Evolutionary conservation across 2,797 vertebrate species (phyloP).

Genomic region (Takifugu ocellatus): DNA sequence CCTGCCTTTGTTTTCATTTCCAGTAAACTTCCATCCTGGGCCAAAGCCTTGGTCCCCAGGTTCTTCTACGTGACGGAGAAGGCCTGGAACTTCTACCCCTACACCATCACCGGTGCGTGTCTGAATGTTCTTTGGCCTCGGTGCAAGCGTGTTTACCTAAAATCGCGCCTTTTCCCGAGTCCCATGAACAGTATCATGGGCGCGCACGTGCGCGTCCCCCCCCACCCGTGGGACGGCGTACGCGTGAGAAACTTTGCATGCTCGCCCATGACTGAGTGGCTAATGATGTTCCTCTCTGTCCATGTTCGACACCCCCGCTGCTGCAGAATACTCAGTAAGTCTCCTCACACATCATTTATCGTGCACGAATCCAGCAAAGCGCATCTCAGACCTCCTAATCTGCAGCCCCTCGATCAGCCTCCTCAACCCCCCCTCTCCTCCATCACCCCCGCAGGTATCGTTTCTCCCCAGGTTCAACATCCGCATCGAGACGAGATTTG

Average conservation of each 20-base stretch:
- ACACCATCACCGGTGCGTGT: conserved; percentile 76
- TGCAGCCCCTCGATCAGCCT: conserved; percentile 32
- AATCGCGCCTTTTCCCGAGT: conserved; percentile 37
- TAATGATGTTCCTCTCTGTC: conserved; percentile 49
- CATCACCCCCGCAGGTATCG: conserved; percentile 66
- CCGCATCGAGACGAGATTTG: conserved; percentile 81
- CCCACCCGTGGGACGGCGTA: conserved; percentile 13
- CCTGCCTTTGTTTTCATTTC: conserved; percentile 15
- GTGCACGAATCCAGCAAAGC: conserved; percentile 50
- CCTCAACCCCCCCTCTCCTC: conserved; percentile 19
- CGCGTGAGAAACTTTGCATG: conserved; percentile 22
- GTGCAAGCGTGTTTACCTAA: conserved; percentile 4
- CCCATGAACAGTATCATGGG: conserved; percentile 22
- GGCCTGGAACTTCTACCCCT: conserved; percentile 85
- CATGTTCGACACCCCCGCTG: conserved; percentile 41
- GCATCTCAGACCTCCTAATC: conserved; percentile 41
- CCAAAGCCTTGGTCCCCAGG: conserved; percentile 73
- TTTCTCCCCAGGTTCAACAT: conserved; percentile 81
- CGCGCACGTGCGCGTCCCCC: conserved; percentile 11
- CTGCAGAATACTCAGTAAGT: conserved; percentile 80
- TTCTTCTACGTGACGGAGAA: conserved; percentile 83
- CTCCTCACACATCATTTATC: conserved; percentile 59
- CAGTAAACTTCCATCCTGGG: conserved; percentile 82
- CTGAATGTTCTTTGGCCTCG: not conserved
- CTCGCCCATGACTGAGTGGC: conserved; percentile 50